These are phyloP conservation scores for Leptothorax acervorum DNA, from an alignment of 2,888 invertebrate genomes.

Conservation along the genomic window DNA sequence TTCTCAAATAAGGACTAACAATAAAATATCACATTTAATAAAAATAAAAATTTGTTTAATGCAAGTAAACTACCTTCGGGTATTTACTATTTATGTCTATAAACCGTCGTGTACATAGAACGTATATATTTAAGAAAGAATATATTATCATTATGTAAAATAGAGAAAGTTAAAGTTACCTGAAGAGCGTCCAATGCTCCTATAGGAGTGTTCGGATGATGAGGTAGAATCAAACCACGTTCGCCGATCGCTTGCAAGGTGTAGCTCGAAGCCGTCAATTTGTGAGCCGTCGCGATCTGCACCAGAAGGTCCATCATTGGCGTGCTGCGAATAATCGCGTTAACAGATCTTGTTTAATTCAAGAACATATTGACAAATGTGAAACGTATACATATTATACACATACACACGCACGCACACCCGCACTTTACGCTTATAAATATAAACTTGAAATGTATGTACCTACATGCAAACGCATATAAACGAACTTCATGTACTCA, in stretches of 20 bases:
- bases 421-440: background rate
- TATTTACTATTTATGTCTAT: background rate
- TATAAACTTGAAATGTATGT: background rate
- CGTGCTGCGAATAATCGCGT: slow-evolving; percentile 87
- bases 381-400: too few relatives aligned
- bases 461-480: background rate
- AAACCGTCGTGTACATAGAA: background rate
- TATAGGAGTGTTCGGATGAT: slow-evolving; percentile 91
- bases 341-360: slow-evolving; percentile 1
- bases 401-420: background rate
- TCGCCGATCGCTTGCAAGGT: slow-evolving; percentile 89
- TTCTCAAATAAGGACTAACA: background rate
- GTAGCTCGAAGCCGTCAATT: slow-evolving; percentile 89
- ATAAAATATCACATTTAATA: background rate
- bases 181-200: slow-evolving; percentile 87
- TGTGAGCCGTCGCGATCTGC: slow-evolving; percentile 90
- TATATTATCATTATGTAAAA: background rate
- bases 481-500: background rate
- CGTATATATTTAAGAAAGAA: background rate
- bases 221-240: slow-evolving; percentile 88
- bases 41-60: background rate
- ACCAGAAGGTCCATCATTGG: slow-evolving; percentile 93
- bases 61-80: background rate
- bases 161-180: slow-evolving; percentile 73
- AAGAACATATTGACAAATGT: background rate